A percentile compares a stretch with the other conserved stretches of the same genome.
Conservation (phyloP, 2,113 vertebrate species). For the Benitochromis conjunctus region DNA sequence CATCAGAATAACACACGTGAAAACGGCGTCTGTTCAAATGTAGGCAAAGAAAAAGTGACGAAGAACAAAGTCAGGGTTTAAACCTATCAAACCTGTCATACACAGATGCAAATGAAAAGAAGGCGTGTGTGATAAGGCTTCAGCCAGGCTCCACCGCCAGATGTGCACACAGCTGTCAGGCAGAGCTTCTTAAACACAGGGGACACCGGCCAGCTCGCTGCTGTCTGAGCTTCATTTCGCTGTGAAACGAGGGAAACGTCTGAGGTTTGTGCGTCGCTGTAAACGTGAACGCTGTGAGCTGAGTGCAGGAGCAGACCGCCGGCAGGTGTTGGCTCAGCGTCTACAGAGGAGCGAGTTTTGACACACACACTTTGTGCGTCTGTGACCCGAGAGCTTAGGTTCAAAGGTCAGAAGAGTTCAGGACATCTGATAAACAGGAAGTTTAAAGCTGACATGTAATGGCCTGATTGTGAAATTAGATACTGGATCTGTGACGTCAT, state of each 20-base stretch:
- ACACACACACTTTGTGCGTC: neutral
- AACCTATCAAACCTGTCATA: too few relatives aligned
- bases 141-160: too few relatives aligned
- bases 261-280: too few relatives aligned
- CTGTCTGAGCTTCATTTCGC: too few relatives aligned
- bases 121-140: too few relatives aligned
- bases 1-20: accelerated
- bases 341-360: neutral
- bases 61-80: neutral
- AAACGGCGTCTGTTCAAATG: neutral
- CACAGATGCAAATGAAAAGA: too few relatives aligned
- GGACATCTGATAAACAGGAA: neutral
- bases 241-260: too few relatives aligned
- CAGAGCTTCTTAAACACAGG: too few relatives aligned
- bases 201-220: too few relatives aligned
- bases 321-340: neutral
- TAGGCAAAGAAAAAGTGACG: neutral
- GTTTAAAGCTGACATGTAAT: neutral
- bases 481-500: neutral
- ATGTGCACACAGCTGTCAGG: too few relatives aligned
- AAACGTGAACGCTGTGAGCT: too few relatives aligned
- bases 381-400: neutral
- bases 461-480: neutral
- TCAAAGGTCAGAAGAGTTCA: neutral
- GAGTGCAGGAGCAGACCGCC: too few relatives aligned